phyloP scores from a whole-genome alignment of 1,140 invertebrate species.

The Argopecten irradians region DNA sequence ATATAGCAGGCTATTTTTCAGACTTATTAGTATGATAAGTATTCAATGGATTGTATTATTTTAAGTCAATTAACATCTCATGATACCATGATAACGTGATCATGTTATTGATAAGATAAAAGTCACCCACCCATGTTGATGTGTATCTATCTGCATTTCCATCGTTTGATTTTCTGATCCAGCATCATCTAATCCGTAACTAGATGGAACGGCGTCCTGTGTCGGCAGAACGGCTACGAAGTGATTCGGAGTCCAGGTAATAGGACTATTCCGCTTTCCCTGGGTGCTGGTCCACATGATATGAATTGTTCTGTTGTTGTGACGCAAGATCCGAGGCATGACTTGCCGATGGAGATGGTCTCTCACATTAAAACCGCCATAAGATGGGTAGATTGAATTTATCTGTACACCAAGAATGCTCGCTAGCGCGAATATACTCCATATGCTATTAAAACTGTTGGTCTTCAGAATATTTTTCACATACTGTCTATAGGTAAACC shows the following conservation, averaged over 20 bases:
- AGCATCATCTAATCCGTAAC: too few species aligned
- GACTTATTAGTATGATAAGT: too few species aligned
- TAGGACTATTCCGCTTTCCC: neutral
- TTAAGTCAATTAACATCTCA: too few species aligned
- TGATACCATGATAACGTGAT: neutral
- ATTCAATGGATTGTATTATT: too few species aligned
- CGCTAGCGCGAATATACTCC: constrained; percentile 32
- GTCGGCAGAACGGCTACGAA: neutral
- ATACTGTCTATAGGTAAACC: constrained; percentile 5
- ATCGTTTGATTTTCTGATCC: neutral
- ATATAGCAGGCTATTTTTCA: too few species aligned
- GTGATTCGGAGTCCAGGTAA: neutral
- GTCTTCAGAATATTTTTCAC: neutral
- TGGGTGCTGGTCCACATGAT: neutral
- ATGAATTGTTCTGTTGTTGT: neutral
- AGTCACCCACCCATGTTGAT: neutral
- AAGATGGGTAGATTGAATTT: constrained; percentile 32
- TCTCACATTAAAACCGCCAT: constrained; percentile 25
- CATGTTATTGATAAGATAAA: neutral
- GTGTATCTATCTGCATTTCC: neutral
- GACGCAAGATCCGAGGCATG: neutral
- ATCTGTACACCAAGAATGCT: neutral
- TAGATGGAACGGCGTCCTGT: neutral
- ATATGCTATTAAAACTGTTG: constrained; percentile 30
- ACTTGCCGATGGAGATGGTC: constrained; percentile 27